Evolutionary conservation across 2,888 invertebrate genomes (phyloP), one percentile per base, ranked within the genome.

Genomic region (Rhabditoides inermis): DNA sequence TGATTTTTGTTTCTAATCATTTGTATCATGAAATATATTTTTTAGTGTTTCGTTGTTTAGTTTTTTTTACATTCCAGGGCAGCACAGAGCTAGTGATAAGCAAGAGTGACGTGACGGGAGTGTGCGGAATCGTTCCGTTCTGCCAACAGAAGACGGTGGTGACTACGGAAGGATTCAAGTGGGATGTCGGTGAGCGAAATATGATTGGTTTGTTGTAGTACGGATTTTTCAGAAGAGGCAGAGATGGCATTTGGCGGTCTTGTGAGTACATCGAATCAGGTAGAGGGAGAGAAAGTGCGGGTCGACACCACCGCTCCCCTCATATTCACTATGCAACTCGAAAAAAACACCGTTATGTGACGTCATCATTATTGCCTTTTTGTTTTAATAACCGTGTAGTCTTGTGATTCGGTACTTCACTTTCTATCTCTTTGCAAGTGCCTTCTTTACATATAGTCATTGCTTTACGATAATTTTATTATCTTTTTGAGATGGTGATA

Each of bases 91-190:
- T n/a, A n/a, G n/a, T n/a, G n/a, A n/a, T n/a, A n/a, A n/a, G n/a
- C n/a, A n/a, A n/a, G n/a, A n/a, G n/a, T n/a, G n/a, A n/a, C n/a
- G n/a, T n/a, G n/a, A n/a, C n/a, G n/a, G n/a, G 52, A 27, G 60
- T 55, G 40, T 70, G 70, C 49, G 72, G 72, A 22, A 27, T 72
- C 23, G 49, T 70, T n/a, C 73, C 73, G 4, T 47, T 70, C 32
- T 57, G 56, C 45, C 73, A 73, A 41, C 46, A 51, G 26, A 46
- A 53, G 28, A 67, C 71, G 3, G 35, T 51, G 6, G 71, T 70
- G 7, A 63, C 66, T 2, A 68, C 67, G n/a, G 52, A 44, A 3
- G 73, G 73, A 15, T 57, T 71, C 18, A 59, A 58, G 41, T 73
- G 71, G 68, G 60, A 72, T 52, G 49, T 73, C 40, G 57, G 62